These are phyloP conservation scores for Lampris megalopsis DNA, from an alignment of 2,113 vertebrate genomes.

Conservation along the genomic window DNA sequence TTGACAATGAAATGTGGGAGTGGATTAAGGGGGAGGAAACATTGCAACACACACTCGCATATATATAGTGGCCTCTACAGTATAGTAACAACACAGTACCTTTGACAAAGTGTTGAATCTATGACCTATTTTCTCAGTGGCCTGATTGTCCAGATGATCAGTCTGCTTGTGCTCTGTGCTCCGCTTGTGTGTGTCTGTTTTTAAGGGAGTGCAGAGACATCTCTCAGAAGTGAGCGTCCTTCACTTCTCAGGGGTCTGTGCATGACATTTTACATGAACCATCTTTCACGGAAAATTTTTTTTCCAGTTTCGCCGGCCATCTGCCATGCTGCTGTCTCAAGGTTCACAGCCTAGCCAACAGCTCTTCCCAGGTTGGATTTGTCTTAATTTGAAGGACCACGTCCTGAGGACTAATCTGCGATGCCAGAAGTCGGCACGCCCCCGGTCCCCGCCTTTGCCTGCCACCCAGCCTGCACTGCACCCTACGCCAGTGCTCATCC, in stretches of 20 bases:
- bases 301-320: slow-evolving; percentile 1
- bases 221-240: slow-evolving; percentile 1
- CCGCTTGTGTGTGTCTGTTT: not conserved
- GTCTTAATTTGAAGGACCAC: no score
- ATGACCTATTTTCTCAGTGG: slow-evolving; percentile 20
- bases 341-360: not conserved
- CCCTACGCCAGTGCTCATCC: no score
- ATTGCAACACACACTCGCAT: slow-evolving; percentile 25
- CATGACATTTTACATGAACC: slow-evolving; percentile 10
- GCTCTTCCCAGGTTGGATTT: not conserved
- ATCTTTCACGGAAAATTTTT: slow-evolving; percentile 6
- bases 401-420: no score
- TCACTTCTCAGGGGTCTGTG: slow-evolving; percentile 19
- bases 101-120: slow-evolving; percentile 5
- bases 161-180: not conserved
- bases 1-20: slow-evolving; percentile 46
- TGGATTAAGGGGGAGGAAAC: slow-evolving; percentile 49
- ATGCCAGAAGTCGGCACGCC: no score
- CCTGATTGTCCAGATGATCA: slow-evolving; percentile 1
- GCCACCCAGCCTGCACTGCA: no score
- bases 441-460: no score
- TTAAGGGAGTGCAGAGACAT: slow-evolving; percentile 2
- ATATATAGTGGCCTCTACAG: slow-evolving; percentile 31
- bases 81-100: slow-evolving; percentile 13
- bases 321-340: slow-evolving; percentile 11